Evolutionary conservation across 2,888 invertebrate genomes (phyloP), one percentile per base, ranked within the genome.

Genomic region (Thymelicus sylvestris): DNA sequence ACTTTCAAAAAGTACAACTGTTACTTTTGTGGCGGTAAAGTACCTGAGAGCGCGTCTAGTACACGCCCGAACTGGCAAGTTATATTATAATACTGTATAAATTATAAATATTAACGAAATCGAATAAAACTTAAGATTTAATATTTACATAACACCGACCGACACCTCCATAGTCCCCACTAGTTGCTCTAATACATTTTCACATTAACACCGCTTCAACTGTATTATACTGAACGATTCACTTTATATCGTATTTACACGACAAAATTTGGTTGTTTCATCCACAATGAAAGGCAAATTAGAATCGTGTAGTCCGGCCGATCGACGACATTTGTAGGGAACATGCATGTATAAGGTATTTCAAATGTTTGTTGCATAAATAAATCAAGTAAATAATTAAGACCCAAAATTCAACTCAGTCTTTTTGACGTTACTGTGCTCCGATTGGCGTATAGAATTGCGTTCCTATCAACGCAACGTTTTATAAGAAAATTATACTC

Each of bases 1-100:
- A 73, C 73, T 65, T 67, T 72, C 31, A 47, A 66, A 67, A 57
- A 72, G 70, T 67, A 71, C 44, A 60, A 65, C 60, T 52, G 10
- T 52, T 41, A 65, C 65, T 60, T 70, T 44, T 41, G 61, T 69
- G 41, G 74, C 59, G 67, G 67, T 66, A 57, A 55, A 67, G 50
- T 70, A 70, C 61, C 44, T 47, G n/a, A 66, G 62, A 48, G 24
- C 41, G 63, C 48, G 6, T 38, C 44, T 61, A 52, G 41, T 44
- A 70, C 65, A 52, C 61, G 55, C 61, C 38, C 80, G 83, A 87
- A 89, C 89, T 91, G 93, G 93, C 93, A 93, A 92, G 92, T 89
- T 86, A 86, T 87, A 86, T 79, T 79, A 83, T 91, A 92, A 93
- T 92, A 92, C 93, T 93, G 93, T 86, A 88, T 88, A 89, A 90